A percentile compares a stretch with the other conserved stretches of the same genome.
Conservation (phyloP, 2,797 vertebrate species). For the Martes flavigula region DNA sequence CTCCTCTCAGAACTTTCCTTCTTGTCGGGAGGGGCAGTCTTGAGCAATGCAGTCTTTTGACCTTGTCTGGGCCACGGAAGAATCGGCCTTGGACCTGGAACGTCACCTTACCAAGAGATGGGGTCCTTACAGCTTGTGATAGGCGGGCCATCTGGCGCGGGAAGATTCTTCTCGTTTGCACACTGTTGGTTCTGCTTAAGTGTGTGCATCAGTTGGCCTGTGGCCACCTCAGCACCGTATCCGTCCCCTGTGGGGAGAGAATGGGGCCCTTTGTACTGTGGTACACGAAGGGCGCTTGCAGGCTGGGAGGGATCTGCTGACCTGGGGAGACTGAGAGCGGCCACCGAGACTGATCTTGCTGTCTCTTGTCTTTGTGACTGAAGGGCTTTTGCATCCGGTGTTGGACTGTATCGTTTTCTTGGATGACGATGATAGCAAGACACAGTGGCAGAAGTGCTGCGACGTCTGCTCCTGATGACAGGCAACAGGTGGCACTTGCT, state of each 20-base stretch:
- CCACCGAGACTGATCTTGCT: neutral
- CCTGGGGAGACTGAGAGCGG: neutral
- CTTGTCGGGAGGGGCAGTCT: neutral
- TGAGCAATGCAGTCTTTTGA: neutral
- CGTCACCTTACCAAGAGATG: neutral
- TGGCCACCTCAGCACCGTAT: neutral
- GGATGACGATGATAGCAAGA: neutral
- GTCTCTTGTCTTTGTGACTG: neutral
- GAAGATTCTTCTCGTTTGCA: neutral
- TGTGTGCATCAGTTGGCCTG: neutral
- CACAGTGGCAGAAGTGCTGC: neutral
- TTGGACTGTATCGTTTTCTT: neutral
- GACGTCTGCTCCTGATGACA: neutral
- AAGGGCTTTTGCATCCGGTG: neutral
- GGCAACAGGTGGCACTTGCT: neutral
- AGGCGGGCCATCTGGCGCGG: neutral
- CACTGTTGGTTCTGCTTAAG: neutral
- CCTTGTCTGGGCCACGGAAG: neutral
- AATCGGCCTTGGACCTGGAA: neutral
- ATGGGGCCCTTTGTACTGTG: neutral
- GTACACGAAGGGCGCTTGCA: neutral
- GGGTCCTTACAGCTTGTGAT: neutral
- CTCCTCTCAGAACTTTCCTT: slow-evolving; percentile 26
- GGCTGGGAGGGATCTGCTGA: neutral
- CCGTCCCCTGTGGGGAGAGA: neutral